phyloP scores from a whole-genome alignment of 2,113 vertebrate genomes.

The Mustela nigripes region DNA sequence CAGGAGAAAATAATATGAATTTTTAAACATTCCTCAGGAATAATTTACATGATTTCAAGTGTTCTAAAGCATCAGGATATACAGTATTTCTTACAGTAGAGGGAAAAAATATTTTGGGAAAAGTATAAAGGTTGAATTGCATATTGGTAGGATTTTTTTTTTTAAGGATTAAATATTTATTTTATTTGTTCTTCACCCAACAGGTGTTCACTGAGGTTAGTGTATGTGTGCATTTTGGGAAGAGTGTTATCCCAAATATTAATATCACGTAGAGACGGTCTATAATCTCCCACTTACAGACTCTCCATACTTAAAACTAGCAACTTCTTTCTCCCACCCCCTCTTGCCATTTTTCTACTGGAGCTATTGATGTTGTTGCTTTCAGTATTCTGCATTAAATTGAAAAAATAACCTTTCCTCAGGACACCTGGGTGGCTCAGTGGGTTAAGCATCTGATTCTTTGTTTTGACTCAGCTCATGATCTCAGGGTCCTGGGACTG shows the following conservation, averaged over 20 bases:
- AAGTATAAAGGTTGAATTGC: slow-evolving; percentile 11
- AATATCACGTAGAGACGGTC: not conserved
- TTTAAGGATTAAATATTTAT: not conserved
- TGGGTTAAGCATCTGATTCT: not conserved
- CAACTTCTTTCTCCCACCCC: accelerated
- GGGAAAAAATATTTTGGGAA: slow-evolving; percentile 49
- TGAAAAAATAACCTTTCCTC: not conserved
- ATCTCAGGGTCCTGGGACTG: not conserved
- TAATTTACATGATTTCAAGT: slow-evolving; percentile 82
- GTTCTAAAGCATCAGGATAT: slow-evolving; percentile 58
- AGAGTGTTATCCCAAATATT: not conserved
- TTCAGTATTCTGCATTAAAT: not conserved
- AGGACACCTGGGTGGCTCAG: not conserved
- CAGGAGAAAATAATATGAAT: slow-evolving; percentile 83
- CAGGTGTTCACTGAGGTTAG: not conserved
- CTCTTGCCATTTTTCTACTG: not conserved
- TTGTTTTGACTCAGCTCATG: not conserved
- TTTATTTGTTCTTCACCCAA: slow-evolving; percentile 51
- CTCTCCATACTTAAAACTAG: not conserved
- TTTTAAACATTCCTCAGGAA: slow-evolving; percentile 80
- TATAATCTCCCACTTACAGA: not conserved
- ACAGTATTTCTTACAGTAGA: slow-evolving; percentile 53
- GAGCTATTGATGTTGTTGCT: not conserved
- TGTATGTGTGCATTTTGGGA: not conserved
- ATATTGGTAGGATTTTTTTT: not conserved